Percentiles rank a stretch among this genome's conserved stretches.
Evolutionary conservation across 1,140 invertebrate genomes (phyloP).

Genomic region (Apolygus lucorum): DNA sequence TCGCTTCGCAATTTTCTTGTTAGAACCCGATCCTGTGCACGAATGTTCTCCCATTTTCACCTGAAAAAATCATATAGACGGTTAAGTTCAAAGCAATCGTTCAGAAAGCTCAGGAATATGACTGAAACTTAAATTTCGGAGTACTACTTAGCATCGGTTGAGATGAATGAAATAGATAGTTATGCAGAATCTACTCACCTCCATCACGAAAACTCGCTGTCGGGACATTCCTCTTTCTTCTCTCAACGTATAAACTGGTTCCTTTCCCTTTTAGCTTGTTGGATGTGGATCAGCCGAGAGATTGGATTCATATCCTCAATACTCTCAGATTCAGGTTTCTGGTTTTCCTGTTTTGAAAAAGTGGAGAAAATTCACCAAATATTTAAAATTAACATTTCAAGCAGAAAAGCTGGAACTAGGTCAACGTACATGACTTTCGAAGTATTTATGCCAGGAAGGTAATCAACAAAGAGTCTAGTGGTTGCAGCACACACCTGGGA

Average conservation of each 20-base stretch:
- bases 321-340: slow-evolving; percentile 42
- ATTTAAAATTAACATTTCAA: too few relatives aligned
- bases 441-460: too few relatives aligned
- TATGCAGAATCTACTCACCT: slow-evolving; percentile 48
- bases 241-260: slow-evolving; percentile 71
- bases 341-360: slow-evolving; percentile 27
- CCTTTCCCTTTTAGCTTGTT: slow-evolving; percentile 77
- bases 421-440: too few relatives aligned
- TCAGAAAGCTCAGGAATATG: too few relatives aligned
- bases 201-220: slow-evolving; percentile 81
- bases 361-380: slow-evolving; percentile 5
- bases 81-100: too few relatives aligned
- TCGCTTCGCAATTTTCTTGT: slow-evolving; percentile 92
- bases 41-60: slow-evolving; percentile 36
- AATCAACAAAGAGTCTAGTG: not conserved
- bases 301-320: slow-evolving; percentile 84
- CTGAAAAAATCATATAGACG: too few relatives aligned
- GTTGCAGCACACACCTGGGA: not conserved
- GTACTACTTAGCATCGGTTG: too few relatives aligned
- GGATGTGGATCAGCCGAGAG: slow-evolving; percentile 85
- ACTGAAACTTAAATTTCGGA: too few relatives aligned
- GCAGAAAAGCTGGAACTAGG: too few relatives aligned
- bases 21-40: slow-evolving; percentile 72
- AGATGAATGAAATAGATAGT: too few relatives aligned
- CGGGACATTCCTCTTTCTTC: slow-evolving; percentile 77